Percentiles rank a stretch among this genome's conserved stretches.
phyloP scores from a whole-genome alignment of 35 echinoderm and acorn worm genomes.

The Chiridota heheva region DNA sequence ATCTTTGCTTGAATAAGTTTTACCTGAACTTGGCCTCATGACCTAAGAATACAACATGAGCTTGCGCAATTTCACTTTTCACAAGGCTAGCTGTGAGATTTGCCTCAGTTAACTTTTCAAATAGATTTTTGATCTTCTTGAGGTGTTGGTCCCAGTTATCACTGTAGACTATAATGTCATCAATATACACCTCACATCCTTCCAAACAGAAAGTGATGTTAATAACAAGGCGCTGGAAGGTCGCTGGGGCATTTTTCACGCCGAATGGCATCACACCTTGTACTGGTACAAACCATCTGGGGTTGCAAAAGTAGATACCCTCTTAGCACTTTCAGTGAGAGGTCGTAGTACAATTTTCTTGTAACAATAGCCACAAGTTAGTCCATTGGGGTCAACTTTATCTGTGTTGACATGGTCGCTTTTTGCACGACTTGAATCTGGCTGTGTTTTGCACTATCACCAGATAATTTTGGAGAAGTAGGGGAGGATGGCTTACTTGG shows the following conservation, averaged over 20 bases:
- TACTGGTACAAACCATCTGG: conserved; percentile 10
- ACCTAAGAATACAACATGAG: conserved; percentile 22
- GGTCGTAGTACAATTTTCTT: no score
- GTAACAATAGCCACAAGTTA: no score
- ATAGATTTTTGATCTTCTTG: neutral
- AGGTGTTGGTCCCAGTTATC: conserved; percentile 36
- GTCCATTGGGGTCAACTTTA: no score
- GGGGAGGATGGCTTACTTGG: no score
- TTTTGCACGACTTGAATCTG: no score
- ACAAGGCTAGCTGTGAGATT: conserved; percentile 28
- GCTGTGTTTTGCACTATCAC: no score
- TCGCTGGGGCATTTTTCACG: conserved; percentile 22
- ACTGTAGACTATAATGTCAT: conserved; percentile 50
- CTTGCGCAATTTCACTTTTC: conserved; percentile 45
- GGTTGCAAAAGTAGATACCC: conserved; percentile 44
- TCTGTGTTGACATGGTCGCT: no score
- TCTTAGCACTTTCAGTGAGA: conserved; percentile 29
- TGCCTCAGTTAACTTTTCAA: conserved; percentile 37
- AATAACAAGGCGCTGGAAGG: conserved; percentile 12
- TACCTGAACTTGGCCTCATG: conserved; percentile 22
- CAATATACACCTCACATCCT: conserved; percentile 45
- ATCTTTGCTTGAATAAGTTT: neutral
- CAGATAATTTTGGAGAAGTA: no score
- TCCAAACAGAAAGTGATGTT: neutral
- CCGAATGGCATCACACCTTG: conserved; percentile 42